These are phyloP conservation scores for Oreotrochilus melanogaster DNA, from an alignment of 2,113 vertebrate species.

Conservation along the genomic window DNA sequence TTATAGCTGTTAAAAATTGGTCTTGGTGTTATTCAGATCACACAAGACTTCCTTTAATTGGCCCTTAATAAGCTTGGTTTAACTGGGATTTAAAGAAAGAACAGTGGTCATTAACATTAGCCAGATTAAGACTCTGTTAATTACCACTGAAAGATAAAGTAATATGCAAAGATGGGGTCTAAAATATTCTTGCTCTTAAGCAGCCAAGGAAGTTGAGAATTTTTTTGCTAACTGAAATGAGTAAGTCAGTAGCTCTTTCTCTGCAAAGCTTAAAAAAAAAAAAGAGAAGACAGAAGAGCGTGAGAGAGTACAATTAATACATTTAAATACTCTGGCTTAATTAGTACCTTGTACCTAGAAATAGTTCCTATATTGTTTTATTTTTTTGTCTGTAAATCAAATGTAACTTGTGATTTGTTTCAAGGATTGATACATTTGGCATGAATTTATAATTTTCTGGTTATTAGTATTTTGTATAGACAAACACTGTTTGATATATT, in stretches of 20 bases:
- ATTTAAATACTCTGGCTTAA: neutral
- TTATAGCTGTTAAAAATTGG: constrained; percentile 55
- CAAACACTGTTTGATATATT: neutral
- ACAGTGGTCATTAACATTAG: constrained; percentile 87
- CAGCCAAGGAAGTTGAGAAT: constrained; percentile 60
- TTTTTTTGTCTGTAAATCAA: neutral
- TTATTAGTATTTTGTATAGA: neutral
- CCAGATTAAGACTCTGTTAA: constrained; percentile 87
- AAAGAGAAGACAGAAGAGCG: neutral
- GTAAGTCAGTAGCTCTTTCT: constrained; percentile 34
- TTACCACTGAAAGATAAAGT: constrained; percentile 88
- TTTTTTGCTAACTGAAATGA: constrained; percentile 60
- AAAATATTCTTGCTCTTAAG: constrained; percentile 73
- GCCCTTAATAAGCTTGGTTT: constrained; percentile 87
- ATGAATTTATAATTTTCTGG: neutral
- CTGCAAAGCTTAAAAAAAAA: neutral
- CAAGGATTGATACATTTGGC: neutral
- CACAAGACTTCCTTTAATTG: constrained; percentile 85
- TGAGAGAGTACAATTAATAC: neutral
- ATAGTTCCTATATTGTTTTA: neutral
- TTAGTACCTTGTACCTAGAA: neutral
- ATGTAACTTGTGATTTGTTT: neutral
- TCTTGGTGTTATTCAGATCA: constrained; percentile 80
- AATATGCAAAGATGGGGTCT: constrained; percentile 77
- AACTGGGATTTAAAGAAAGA: constrained; percentile 86